Conservation (phyloP, 35 echinoderm and acorn worm genomes). For the Ophioderma brevispina region DNA sequence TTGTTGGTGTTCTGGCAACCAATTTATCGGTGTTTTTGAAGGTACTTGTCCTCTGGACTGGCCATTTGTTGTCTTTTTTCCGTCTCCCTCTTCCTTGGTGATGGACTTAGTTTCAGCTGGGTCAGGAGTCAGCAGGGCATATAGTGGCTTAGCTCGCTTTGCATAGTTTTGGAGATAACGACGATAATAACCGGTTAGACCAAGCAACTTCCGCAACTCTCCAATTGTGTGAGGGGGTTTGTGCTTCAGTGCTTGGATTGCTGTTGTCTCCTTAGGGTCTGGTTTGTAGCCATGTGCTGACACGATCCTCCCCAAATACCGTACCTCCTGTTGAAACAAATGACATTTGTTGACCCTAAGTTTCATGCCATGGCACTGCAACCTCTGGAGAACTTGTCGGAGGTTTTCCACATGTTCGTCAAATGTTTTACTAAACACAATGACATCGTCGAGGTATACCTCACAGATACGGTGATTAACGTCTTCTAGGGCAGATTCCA, state of each 20-base stretch:
- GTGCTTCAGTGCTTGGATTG: conserved; percentile 27
- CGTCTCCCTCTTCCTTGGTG: not conserved
- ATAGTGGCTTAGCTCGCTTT: conserved; percentile 56
- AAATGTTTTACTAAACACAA: conserved; percentile 63
- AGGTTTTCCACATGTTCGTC: conserved; percentile 36
- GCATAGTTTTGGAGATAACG: conserved; percentile 43
- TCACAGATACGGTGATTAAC: too few relatives aligned
- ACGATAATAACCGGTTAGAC: conserved; percentile 54
- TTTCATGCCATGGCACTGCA: conserved; percentile 53
- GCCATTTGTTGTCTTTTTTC: not conserved
- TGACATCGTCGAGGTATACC: conserved; percentile 70
- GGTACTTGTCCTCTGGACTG: not conserved
- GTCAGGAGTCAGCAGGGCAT: conserved; percentile 7
- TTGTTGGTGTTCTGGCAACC: conserved; percentile 43
- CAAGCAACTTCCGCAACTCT: conserved; percentile 49
- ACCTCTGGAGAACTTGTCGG: not conserved
- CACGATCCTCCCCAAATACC: conserved; percentile 36
- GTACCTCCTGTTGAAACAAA: conserved; percentile 37
- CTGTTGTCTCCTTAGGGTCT: conserved; percentile 49
- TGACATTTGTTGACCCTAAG: conserved; percentile 51
- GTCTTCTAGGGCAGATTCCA: conserved; percentile 42
- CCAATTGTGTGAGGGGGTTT: conserved; percentile 51
- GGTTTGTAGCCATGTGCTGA: conserved; percentile 38
- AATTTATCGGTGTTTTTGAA: conserved; percentile 54
- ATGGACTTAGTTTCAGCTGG: not conserved